phyloP scores from a whole-genome alignment of 2,888 invertebrate genomes.

The Corythucha ciliata region DNA sequence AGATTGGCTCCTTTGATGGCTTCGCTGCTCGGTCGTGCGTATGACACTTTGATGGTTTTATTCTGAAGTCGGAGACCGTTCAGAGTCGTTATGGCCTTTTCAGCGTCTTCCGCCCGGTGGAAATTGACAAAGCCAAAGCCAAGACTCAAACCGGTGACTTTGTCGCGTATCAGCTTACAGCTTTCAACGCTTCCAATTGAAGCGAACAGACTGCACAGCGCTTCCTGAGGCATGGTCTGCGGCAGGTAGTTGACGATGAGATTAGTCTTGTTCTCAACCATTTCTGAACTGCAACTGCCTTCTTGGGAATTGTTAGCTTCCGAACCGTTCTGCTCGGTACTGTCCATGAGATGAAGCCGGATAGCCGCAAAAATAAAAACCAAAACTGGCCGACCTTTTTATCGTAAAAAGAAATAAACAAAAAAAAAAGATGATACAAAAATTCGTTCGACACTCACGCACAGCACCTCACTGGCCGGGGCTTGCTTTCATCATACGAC shows the following conservation, averaged over 20 bases:
- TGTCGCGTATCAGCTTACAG: conserved; percentile 97
- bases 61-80: conserved; percentile 97
- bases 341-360: no score
- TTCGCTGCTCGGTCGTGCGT: conserved; percentile 93
- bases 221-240: conserved; percentile 99
- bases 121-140: conserved; percentile 99
- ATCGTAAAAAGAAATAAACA: no score
- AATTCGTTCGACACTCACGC: no score
- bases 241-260: conserved; percentile 99
- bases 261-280: conserved; percentile 96
- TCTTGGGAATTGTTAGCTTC: no score
- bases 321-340: no score
- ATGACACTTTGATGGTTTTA: conserved; percentile 89
- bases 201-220: conserved; percentile 93
- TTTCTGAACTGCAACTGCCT: no score
- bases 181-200: conserved; percentile 98
- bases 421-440: no score
- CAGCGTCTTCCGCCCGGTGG: conserved; percentile 92
- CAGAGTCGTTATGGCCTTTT: conserved; percentile 94
- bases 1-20: conserved; percentile 96
- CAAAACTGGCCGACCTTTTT: no score
- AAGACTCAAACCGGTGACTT: conserved; percentile 96
- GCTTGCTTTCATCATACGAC: no score
- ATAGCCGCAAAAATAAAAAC: no score
- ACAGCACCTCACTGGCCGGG: no score